Base-by-base conservation (phyloP, 2,113 vertebrate genomes). In the Machaerirhynchus nigripectus region DNA sequence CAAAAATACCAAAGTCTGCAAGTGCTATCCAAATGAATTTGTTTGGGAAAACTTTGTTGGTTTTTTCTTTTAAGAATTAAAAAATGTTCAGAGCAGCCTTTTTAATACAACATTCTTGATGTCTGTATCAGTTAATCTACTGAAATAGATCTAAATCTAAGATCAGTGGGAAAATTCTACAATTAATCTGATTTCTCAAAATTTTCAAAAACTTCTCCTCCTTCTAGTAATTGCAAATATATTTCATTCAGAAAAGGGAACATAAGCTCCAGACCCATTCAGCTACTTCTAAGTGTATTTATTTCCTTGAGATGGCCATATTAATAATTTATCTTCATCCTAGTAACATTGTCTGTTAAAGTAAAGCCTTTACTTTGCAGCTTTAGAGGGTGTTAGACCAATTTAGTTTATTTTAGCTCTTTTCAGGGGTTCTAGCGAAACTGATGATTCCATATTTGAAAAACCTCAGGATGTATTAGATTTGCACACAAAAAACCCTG, bases 81-180 rank as follows among this genome's bases (percentile, higher is more conserved):
- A 1, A 2, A 23, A 28, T 11, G 0, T 5, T 22, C 16, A 39
- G 2, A 83, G 13, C 13, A 13, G 27, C 18, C 21, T 50, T 40
- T 61, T 57, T 46, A 81, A 22, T 47, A 55, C 12, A 44, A 64
- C 17, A 3, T 14, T 77, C 13, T 61, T 61, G 24, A 57, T 39
- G 2, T 31, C 30, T 9, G 1, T 50, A 33, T 35, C 13, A 47
- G 15, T 68, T 23, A 64, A 47, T 11, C 22, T n/a, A 15, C 1
- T 69, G 31, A 76, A 71, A 67, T 3, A 68, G 12, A 57, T 52
- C 44, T 75, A 76, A 79, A 69, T 37, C 11, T 15, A 37, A 73
- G 5, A 91, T 18, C 2, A 1, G 3, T n/a, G 13, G 44, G 20
- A 6, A 70, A 91, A 78, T 79, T 42, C 31, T 57, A 27, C 3